phyloP scores from a whole-genome alignment of 2,888 invertebrate species.

The Apomyelois bistriatella region DNA sequence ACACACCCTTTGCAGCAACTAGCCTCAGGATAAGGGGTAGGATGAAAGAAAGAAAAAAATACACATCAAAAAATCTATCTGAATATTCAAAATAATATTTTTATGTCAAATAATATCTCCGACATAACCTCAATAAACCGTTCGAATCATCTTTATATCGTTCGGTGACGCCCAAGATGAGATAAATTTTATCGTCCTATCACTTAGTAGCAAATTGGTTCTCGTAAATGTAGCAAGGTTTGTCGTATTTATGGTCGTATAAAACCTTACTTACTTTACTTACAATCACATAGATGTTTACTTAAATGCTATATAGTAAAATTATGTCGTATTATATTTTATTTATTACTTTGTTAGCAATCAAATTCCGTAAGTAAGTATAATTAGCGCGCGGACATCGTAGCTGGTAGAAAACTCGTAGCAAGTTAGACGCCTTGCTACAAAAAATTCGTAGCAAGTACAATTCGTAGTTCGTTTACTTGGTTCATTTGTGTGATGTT shows the following conservation, averaged over 20 bases:
- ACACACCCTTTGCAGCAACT: neutral
- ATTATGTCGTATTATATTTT: neutral
- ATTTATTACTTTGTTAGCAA: too few relatives aligned
- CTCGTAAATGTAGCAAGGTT: constrained; percentile 67
- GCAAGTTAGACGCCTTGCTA: too few relatives aligned
- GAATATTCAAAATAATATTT: neutral
- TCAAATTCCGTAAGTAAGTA: too few relatives aligned
- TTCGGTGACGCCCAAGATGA: constrained; percentile 33
- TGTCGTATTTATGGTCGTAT: constrained; percentile 67
- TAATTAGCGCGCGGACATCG: too few relatives aligned
- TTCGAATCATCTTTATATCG: constrained; percentile 20
- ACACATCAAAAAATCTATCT: neutral
- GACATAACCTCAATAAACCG: constrained; percentile 3
- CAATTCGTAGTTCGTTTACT: too few relatives aligned
- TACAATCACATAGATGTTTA: constrained; percentile 22
- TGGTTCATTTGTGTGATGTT: too few relatives aligned
- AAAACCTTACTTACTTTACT: constrained; percentile 28
- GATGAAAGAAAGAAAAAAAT: neutral
- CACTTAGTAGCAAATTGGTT: constrained; percentile 66
- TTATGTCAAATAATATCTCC: neutral
- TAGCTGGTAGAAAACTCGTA: too few relatives aligned
- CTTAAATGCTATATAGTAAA: constrained; percentile 8
- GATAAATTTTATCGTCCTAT: constrained; percentile 64
- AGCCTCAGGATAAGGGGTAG: too few relatives aligned
- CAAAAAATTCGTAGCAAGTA: too few relatives aligned